Conservation (phyloP, 2,797 vertebrate genomes). For the Tokudaia tokunoshimensis region DNA sequence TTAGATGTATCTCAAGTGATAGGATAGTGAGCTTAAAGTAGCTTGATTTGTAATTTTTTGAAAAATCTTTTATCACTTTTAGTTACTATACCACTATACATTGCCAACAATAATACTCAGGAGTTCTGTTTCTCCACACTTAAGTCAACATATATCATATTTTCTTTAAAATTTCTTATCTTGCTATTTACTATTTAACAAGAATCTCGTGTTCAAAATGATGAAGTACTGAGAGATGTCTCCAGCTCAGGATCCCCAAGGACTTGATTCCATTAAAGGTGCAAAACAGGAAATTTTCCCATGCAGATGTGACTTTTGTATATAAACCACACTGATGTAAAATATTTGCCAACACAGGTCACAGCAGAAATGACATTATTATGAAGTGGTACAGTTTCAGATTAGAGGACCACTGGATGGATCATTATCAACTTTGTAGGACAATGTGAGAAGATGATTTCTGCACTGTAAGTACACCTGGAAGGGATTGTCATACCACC, state of each 20-base stretch:
- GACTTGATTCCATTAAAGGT: not conserved
- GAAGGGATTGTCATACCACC: not conserved
- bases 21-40: not conserved
- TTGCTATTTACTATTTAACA: not conserved
- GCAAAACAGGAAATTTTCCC: not conserved
- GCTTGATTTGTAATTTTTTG: not conserved
- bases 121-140: not conserved
- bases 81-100: not conserved
- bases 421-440: not conserved
- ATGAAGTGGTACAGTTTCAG: not conserved
- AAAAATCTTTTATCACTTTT: not conserved
- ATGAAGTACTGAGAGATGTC: too few relatives aligned
- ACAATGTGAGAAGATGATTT: not conserved
- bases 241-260: not conserved
- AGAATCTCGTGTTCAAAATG: not conserved
- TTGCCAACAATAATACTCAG: not conserved
- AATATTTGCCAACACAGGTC: not conserved
- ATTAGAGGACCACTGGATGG: not conserved
- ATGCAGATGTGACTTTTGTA: not conserved
- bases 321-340: not conserved
- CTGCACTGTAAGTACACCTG: not conserved
- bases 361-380: not conserved
- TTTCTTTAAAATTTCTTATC: not conserved
- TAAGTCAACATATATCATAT: not conserved
- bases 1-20: not conserved